Evolutionary conservation across 2,113 vertebrate genomes (phyloP), one percentile per base, ranked within the genome.

Genomic region (Oreochromis niloticus): DNA sequence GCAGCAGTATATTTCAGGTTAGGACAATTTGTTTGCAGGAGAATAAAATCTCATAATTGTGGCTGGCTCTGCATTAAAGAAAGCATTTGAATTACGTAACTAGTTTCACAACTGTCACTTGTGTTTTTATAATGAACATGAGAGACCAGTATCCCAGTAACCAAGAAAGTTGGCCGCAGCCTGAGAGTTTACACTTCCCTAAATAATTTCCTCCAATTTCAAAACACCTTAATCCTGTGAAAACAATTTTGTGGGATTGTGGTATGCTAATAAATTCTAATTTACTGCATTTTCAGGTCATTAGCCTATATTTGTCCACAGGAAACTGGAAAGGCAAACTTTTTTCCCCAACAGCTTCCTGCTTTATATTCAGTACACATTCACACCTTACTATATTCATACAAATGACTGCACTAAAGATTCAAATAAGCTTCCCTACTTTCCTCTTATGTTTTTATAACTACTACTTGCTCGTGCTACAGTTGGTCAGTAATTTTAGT

Each of bases 151-250:
- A 50, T 88, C 84, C 79, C 17, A 36, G 75, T 32, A 61, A 84
- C 75, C 4, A 34, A 82, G 78, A 83, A 12, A 87, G 81, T 71
- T 93, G 91, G 85, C 91, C 16, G 10, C 12, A 61, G 41, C 22
- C 6, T 14, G 75, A 85, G 16, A 89, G 85, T 92, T 94, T 83
- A 90, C 80, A 90, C 93, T 85, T 92, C 82, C n/a, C 71, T 36
- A 68, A 84, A 82, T 80, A 56, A 89, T 88, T 71, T 80, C 75
- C 36, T 85, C 57, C 22, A 10, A 81, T 84, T 92, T 82, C 41
- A 87, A 75, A 92, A 90, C 39, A 59, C 9, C 9, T 85, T 88
- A 89, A 92, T 89, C 68, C 81, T 66, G 66, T 82, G 59, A 87
- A 89, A 88, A 79, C 66, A 39, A 57, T 63, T 87, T 48, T 73